Evolutionary conservation across 2,797 vertebrate genomes (phyloP), one percentile per base, ranked within the genome.

Genomic region (Sebastiscus tertius): DNA sequence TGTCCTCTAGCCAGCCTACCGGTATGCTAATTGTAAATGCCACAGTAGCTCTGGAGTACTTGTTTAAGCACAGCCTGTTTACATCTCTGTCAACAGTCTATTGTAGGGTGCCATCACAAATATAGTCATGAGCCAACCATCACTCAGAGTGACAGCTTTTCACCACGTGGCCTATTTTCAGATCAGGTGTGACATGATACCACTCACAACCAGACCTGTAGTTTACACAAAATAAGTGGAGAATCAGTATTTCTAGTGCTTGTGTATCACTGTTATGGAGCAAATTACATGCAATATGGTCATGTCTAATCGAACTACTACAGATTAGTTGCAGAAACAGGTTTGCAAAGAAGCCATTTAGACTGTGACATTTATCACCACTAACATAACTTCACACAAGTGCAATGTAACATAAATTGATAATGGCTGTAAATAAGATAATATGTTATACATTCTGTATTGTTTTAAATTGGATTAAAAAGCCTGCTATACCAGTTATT

Each of bases 71-170:
- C 52, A 59, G 46, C 55, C 72, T 83, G 77, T 85, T 90, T 90
- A 87, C 81, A 77, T 81, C 64, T 83, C 78, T 84, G 85, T 85
- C 56, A 80, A 79, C 65, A 73, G 76, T 60, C 73, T 84, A 63
- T 81, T 84, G 82, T 77, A 80, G 52, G 66, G 87, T 82, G 75
- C 87, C 83, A 75, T 77, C 69, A 82, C 65, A 82, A 79, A 83
- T 77, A 81, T 82, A 81, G 72, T 75, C 76, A 70, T 33, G 54
- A 75, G 72, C 61, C 75, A 77, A 60, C 77, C 85, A 76, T 89
- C 68, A 66, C 8, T 79, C 83, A 77, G n/a, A 66, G 26, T 52
- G 82, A 80, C 83, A 83, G 72, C 90, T 75, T 87, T 85, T 87
- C 78, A 83, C 26, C 82, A 81, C 60, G 3, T 9, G 70, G 54